Evolutionary conservation across 2,888 invertebrate species (phyloP).

Genomic region (Chymomyza caudatula): DNA sequence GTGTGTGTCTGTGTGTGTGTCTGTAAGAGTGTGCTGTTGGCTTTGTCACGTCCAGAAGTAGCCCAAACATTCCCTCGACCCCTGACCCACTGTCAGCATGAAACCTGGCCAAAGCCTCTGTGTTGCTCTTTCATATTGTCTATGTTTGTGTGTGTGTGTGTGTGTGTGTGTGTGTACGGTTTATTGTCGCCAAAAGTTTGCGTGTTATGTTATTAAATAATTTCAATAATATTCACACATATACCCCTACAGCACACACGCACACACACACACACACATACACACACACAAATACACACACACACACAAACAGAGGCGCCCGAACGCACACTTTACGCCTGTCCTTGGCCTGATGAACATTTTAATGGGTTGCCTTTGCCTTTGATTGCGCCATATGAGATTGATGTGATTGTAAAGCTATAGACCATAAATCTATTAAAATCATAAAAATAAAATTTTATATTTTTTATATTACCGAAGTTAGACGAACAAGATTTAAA

Average conservation of each 20-base stretch:
- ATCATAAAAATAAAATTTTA: neutral
- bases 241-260: slow-evolving; percentile 1
- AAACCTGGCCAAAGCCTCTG: neutral
- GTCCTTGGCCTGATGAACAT: neutral
- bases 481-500: too few relatives aligned
- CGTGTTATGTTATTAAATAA: slow-evolving; percentile 56
- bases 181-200: slow-evolving; percentile 29
- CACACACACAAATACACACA: neutral
- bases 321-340: neutral
- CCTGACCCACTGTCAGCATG: neutral
- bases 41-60: slow-evolving; percentile 38
- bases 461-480: too few relatives aligned
- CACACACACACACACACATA: slow-evolving; percentile 1
- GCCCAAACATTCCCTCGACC: too few relatives aligned
- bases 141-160: neutral
- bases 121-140: neutral
- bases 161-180: neutral
- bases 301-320: too few relatives aligned
- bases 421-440: neutral
- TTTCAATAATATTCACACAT: slow-evolving; percentile 58
- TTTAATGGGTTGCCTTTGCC: neutral
- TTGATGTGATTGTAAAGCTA: neutral
- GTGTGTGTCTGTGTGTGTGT: slow-evolving; percentile 7
- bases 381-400: neutral
- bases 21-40: slow-evolving; percentile 31